Conservation (phyloP, 2,888 invertebrate genomes). For the Phyllotreta striolata region DNA sequence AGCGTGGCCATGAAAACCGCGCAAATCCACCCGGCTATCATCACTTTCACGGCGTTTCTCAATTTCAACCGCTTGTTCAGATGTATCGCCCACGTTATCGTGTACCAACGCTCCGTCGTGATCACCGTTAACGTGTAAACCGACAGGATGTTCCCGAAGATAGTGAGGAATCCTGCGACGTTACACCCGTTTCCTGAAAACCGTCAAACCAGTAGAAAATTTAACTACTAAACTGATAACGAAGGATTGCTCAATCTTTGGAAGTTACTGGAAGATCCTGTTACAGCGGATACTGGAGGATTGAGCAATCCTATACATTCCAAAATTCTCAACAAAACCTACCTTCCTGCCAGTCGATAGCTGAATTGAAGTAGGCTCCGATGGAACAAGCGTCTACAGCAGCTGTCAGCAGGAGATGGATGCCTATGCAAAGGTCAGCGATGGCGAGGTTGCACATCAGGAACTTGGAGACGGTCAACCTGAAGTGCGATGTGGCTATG, state of each 20-base stretch:
- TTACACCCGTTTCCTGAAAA: constrained; percentile 66
- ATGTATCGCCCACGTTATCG: constrained; percentile 69
- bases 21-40: constrained; percentile 69
- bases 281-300: no score
- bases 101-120: constrained; percentile 68
- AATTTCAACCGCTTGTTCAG: constrained; percentile 68
- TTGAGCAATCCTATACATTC: not conserved
- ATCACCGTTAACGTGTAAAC: constrained; percentile 73
- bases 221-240: not conserved
- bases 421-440: constrained; percentile 73
- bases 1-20: constrained; percentile 67
- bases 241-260: no score
- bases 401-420: constrained; percentile 70
- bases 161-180: constrained; percentile 71
- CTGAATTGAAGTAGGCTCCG: constrained; percentile 72
- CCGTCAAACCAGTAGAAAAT: constrained; percentile 31
- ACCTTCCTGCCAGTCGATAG: constrained; percentile 74
- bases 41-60: constrained; percentile 66
- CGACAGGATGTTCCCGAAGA: constrained; percentile 71
- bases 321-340: constrained; percentile 25
- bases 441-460: constrained; percentile 74
- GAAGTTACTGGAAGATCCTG: no score
- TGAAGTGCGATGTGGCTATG: constrained; percentile 62
- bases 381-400: constrained; percentile 70
- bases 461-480: constrained; percentile 66